phyloP scores from a whole-genome alignment of 2,888 invertebrate genomes.

The Hypercompe scribonia region DNA sequence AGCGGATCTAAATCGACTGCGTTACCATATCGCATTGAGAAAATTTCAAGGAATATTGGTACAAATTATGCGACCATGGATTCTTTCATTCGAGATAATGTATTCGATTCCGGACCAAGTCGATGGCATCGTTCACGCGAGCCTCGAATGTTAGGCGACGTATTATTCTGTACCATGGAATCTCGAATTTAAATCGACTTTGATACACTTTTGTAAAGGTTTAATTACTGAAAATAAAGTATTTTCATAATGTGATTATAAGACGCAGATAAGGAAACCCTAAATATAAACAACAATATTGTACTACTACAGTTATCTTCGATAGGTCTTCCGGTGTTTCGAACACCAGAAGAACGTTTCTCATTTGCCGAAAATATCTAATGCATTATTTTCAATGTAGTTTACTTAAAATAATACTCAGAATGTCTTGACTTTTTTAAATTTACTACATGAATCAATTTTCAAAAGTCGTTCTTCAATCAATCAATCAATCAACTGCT shows the following conservation, averaged over 20 bases:
- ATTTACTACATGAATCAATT: too few relatives aligned
- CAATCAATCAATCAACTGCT: too few relatives aligned
- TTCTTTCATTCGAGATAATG: conserved; percentile 76
- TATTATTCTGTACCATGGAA: conserved; percentile 57
- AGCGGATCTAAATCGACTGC: conserved; percentile 47
- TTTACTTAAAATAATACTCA: too few relatives aligned
- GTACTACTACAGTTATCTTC: too few relatives aligned
- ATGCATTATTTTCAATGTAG: too few relatives aligned
- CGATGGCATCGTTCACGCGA: conserved; percentile 84
- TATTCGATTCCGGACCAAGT: conserved; percentile 74
- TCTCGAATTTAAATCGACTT: conserved; percentile 48
- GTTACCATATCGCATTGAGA: conserved; percentile 49
- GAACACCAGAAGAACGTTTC: too few relatives aligned
- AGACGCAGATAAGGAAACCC: too few relatives aligned
- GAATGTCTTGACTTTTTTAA: too few relatives aligned
- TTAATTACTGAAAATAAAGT: neutral
- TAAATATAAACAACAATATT: too few relatives aligned
- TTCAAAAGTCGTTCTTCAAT: too few relatives aligned
- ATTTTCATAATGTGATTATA: neutral
- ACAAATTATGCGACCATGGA: conserved; percentile 79
- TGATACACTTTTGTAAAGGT: neutral
- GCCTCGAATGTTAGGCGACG: conserved; percentile 69
- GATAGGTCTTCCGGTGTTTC: too few relatives aligned
- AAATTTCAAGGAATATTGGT: conserved; percentile 62
- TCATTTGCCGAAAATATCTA: too few relatives aligned